A percentile compares a stretch with the other conserved stretches of the same genome.
Conservation (phyloP, 2,113 vertebrate species). For the Arenaria interpres region DNA sequence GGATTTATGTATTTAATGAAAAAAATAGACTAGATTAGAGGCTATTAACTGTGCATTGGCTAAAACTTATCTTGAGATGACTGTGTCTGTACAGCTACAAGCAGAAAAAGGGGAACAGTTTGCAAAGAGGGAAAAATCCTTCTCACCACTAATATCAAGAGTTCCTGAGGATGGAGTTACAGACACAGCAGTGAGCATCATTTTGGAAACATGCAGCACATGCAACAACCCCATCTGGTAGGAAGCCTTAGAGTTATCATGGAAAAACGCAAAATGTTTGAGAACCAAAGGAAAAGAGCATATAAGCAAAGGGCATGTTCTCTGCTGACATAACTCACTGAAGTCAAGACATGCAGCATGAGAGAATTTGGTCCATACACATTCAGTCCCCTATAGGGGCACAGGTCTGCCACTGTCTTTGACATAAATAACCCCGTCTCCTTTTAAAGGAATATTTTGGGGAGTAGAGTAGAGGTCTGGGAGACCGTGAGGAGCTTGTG, state of each 20-base stretch:
- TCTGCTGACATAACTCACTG: not conserved
- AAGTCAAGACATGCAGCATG: not conserved
- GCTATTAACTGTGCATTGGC: conserved; percentile 19
- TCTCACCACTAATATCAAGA: not conserved
- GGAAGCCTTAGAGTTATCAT: not conserved
- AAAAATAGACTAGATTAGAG: conserved; percentile 31
- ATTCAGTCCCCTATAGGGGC: not conserved
- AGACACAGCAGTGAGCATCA: not conserved
- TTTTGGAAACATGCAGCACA: not conserved
- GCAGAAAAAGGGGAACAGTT: not conserved
- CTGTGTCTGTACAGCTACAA: conserved; percentile 3
- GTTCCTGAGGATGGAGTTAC: not conserved
- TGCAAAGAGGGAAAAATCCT: not conserved
- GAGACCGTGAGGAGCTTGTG: not conserved
- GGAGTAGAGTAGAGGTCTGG: not conserved
- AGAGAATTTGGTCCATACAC: not conserved
- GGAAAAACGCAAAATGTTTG: not conserved
- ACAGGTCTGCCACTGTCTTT: not conserved
- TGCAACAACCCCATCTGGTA: not conserved
- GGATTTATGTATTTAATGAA: not conserved
- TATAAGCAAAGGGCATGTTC: not conserved
- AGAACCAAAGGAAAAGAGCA: not conserved
- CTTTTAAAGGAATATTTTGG: not conserved
- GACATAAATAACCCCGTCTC: not conserved
- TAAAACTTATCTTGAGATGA: conserved; percentile 53